A percentile compares a stretch with the other conserved stretches of the same genome.
Evolutionary conservation across 2,888 invertebrate species (phyloP).

Genomic region (Apodemia mormo): DNA sequence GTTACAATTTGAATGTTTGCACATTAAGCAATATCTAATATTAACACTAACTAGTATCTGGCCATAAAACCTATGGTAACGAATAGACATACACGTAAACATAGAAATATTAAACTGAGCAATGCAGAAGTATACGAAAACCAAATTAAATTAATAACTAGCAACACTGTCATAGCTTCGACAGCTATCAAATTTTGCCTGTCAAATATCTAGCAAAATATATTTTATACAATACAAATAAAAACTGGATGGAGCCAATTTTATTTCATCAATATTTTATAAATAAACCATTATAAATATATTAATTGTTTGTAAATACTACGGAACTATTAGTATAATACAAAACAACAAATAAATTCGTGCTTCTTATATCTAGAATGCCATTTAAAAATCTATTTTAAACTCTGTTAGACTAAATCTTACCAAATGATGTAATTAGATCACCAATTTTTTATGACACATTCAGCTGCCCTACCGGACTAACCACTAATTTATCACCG

Average conservation of each 20-base stretch:
- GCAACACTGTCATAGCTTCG: slow-evolving; percentile 31
- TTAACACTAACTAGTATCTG: slow-evolving; percentile 71
- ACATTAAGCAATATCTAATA: slow-evolving; percentile 65
- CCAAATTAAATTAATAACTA: slow-evolving; percentile 34
- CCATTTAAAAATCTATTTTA: slow-evolving; percentile 58
- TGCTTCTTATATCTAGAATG: slow-evolving; percentile 75
- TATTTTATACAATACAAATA: slow-evolving; percentile 40
- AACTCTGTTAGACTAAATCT: slow-evolving; percentile 47
- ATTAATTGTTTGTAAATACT: slow-evolving; percentile 65
- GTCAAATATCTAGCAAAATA: slow-evolving; percentile 22
- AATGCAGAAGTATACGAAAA: slow-evolving; percentile 50
- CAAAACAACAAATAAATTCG: slow-evolving; percentile 81
- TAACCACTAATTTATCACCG: slow-evolving; percentile 54
- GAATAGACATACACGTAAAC: slow-evolving; percentile 63
- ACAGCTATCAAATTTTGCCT: slow-evolving; percentile 16
- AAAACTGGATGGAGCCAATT: slow-evolving; percentile 65
- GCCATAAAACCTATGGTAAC: slow-evolving; percentile 79
- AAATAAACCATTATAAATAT: slow-evolving; percentile 56
- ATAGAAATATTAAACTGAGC: slow-evolving; percentile 60
- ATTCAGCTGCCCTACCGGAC: slow-evolving; percentile 38
- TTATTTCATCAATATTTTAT: slow-evolving; percentile 45
- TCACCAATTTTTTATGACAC: slow-evolving; percentile 36
- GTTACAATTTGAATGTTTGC: slow-evolving; percentile 62
- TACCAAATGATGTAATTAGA: slow-evolving; percentile 38
- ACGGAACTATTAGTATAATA: slow-evolving; percentile 65